Evolutionary conservation across 2,888 invertebrate genomes (phyloP).

Genomic region (Hylaea fasciaria): DNA sequence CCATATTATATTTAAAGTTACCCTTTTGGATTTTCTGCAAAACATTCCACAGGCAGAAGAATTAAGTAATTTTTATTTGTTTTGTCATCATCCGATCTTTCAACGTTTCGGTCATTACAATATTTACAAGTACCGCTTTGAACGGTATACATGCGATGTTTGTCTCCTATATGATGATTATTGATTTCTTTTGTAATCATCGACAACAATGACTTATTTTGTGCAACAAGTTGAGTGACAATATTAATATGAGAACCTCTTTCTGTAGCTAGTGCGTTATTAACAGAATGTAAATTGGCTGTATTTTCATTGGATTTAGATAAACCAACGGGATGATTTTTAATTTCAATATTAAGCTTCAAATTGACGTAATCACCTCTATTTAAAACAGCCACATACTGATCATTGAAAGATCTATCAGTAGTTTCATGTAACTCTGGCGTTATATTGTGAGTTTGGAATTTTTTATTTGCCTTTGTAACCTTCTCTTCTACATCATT

Average conservation of each 20-base stretch:
- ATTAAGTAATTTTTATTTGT: constrained; percentile 46
- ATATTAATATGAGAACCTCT: constrained; percentile 53
- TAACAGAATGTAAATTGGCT: constrained; percentile 5
- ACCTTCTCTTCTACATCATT: background rate
- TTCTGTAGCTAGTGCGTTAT: constrained; percentile 33
- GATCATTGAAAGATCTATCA: constrained; percentile 9
- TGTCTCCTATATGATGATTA: constrained; percentile 29
- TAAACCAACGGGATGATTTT: constrained; percentile 39
- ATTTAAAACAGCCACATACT: constrained; percentile 45
- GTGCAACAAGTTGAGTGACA: constrained; percentile 39
- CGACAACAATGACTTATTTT: constrained; percentile 46
- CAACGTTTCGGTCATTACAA: constrained; percentile 21
- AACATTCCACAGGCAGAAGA: constrained; percentile 40
- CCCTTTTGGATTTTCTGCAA: constrained; percentile 25
- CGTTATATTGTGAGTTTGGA: background rate
- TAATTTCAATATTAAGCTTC: constrained; percentile 61
- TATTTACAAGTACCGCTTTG: constrained; percentile 49
- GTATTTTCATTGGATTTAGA: constrained; percentile 5
- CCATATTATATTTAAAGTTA: constrained; percentile 8
- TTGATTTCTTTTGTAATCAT: constrained; percentile 35
- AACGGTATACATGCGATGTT: constrained; percentile 46
- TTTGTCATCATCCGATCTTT: constrained; percentile 26
- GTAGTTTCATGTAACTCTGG: background rate
- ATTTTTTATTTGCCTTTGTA: background rate
- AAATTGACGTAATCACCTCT: constrained; percentile 60